Base-by-base conservation (phyloP, 2,113 vertebrate species). In the Emydocephalus ijimae region DNA sequence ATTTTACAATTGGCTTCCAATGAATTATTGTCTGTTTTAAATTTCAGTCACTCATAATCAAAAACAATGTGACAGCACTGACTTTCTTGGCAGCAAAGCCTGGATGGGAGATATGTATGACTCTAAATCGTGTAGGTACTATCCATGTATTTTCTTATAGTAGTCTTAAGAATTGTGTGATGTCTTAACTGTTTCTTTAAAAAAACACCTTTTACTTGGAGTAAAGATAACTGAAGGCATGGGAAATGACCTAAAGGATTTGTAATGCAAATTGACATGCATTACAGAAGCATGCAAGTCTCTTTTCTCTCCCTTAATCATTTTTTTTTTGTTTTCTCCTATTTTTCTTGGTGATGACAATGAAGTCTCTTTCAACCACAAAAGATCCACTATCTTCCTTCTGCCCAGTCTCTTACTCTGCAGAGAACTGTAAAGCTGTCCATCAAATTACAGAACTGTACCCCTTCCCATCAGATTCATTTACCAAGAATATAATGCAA, bases 61-160 rank as follows among this genome's bases (percentile, higher is more conserved):
- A 97, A 69, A 96, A 94, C 96, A 98, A 98, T 21, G 85, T 98
- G 52, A 96, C 97, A 56, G 96, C 97, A 5, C 94, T 98, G 94
- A 95, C 94, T 54, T 92, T 81, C 0, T 91, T 98, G 89, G 97
- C 97, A 85, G 95, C 97, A 90, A 98, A 97, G 95, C 59, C 91
- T 0, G 97, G 97, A 21, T 98, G 98, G 98, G 97, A 98, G 90
- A 50, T 97, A 24, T 97, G 92, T 93, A 96, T 89, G 43, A 55
- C 94, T 0, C 39, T 93, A 91, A 93, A 96, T 86, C 94, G 96
- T 93, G 98, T 98, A 97, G 96, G 95, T 96, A 61, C 4, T 0
- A 61, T 6, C 18, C 3, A 9, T 81, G 18, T 81, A 9, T 39
- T 81, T 43, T 81, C 34, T 81, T 81, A 81, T 2, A 59, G 26